A percentile compares a stretch with the other conserved stretches of the same genome.
These are phyloP conservation scores for Eilema depressum DNA, from an alignment of 2,888 invertebrate species.

Conservation along the genomic window DNA sequence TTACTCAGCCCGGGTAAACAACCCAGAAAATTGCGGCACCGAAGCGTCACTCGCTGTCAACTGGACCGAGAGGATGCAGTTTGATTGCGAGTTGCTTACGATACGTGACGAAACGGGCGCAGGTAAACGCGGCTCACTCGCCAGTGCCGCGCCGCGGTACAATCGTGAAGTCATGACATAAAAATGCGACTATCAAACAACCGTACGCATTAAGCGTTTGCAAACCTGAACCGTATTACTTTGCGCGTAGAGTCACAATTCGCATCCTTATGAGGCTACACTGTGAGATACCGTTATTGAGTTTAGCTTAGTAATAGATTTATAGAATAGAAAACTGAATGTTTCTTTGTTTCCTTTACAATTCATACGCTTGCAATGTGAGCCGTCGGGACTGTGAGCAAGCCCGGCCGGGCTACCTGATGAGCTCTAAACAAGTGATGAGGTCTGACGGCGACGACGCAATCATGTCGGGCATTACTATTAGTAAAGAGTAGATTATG, in stretches of 20 bases:
- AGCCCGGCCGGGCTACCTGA: not conserved
- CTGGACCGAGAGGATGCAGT: not conserved
- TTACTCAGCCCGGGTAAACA: not conserved
- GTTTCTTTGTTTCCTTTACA: not conserved
- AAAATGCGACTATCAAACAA: not conserved
- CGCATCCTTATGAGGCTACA: not conserved
- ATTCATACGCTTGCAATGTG: not conserved
- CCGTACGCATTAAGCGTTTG: not conserved
- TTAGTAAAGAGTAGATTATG: too few relatives aligned
- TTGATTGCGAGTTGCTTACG: not conserved
- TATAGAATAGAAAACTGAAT: conserved; percentile 1
- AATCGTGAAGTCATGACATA: not conserved
- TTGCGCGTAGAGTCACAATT: not conserved
- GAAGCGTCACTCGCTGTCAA: not conserved
- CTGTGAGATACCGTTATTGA: not conserved
- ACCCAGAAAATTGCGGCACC: not conserved
- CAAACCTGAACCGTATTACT: not conserved
- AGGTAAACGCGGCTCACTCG: too few relatives aligned
- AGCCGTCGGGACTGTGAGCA: too few relatives aligned
- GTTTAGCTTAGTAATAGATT: not conserved
- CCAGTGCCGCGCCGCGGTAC: not conserved
- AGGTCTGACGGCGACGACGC: too few relatives aligned
- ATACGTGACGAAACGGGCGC: too few relatives aligned
- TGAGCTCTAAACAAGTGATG: too few relatives aligned
- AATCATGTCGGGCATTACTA: too few relatives aligned